Percentiles rank a stretch among this genome's conserved stretches.
Conservation (phyloP, 1,140 invertebrate species). For the Leptinotarsa undecemlineata region DNA sequence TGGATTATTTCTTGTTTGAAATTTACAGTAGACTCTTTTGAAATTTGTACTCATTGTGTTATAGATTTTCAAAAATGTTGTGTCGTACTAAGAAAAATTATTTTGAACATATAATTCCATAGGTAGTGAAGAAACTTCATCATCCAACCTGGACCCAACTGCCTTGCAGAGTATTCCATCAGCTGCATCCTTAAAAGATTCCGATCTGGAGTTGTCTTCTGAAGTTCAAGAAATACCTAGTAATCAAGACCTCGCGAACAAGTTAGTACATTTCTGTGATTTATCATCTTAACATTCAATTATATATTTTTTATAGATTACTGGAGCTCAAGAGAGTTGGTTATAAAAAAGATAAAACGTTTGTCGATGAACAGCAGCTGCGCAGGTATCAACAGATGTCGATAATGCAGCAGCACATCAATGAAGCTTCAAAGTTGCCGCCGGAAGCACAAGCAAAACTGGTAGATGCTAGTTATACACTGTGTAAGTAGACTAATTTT, state of each 20-base stretch:
- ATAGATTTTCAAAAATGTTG: no score
- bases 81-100: no score
- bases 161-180: constrained; percentile 35
- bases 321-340: constrained; percentile 73
- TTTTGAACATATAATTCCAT: no score
- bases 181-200: constrained; percentile 35
- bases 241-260: constrained; percentile 31
- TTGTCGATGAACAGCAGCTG: constrained; percentile 74
- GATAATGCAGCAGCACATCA: constrained; percentile 66
- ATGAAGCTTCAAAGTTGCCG: constrained; percentile 68
- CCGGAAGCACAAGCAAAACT: constrained; percentile 68
- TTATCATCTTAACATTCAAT: background rate
- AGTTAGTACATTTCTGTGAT: constrained; percentile 26
- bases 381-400: constrained; percentile 74
- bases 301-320: constrained; percentile 58
- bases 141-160: background rate
- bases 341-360: constrained; percentile 71
- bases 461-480: constrained; percentile 70
- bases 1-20: no score
- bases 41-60: no score
- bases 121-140: background rate
- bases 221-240: constrained; percentile 38
- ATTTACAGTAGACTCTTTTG: no score
- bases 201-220: constrained; percentile 43
- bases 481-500: constrained; percentile 62